These are phyloP conservation scores for Anas capensis DNA, from an alignment of 2,797 vertebrate species.

Conservation along the genomic window DNA sequence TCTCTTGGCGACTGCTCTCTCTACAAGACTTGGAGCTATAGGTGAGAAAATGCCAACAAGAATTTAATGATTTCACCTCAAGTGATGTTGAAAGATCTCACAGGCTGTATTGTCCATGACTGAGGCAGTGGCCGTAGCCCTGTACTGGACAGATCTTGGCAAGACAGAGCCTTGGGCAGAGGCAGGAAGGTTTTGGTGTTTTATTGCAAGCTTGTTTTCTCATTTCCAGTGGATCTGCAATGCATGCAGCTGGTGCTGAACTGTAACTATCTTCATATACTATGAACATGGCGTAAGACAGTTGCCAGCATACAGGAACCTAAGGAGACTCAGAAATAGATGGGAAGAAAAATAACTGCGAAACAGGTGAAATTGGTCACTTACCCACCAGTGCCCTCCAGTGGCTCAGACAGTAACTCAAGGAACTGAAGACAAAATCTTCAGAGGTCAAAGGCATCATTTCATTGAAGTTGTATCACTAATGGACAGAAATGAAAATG, in stretches of 20 bases:
- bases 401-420: constrained; percentile 1
- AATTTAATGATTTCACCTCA: neutral
- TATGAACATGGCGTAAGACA: neutral
- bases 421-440: neutral
- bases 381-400: constrained; percentile 52
- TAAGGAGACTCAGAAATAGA: neutral
- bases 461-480: neutral
- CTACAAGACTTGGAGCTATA: neutral
- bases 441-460: neutral
- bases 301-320: neutral
- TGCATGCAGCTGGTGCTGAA: neutral
- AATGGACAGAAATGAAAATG: neutral
- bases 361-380: neutral
- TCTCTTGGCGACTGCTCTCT: neutral
- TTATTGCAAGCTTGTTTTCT: neutral
- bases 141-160: neutral
- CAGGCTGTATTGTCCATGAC: neutral
- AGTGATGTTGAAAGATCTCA: neutral
- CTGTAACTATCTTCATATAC: neutral
- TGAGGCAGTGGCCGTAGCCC: neutral
- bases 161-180: neutral
- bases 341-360: neutral
- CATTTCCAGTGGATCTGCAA: neutral
- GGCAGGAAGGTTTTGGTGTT: neutral
- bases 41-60: neutral